Base-by-base conservation (phyloP, 2,797 vertebrate genomes). In the Anolis apletophallus region DNA sequence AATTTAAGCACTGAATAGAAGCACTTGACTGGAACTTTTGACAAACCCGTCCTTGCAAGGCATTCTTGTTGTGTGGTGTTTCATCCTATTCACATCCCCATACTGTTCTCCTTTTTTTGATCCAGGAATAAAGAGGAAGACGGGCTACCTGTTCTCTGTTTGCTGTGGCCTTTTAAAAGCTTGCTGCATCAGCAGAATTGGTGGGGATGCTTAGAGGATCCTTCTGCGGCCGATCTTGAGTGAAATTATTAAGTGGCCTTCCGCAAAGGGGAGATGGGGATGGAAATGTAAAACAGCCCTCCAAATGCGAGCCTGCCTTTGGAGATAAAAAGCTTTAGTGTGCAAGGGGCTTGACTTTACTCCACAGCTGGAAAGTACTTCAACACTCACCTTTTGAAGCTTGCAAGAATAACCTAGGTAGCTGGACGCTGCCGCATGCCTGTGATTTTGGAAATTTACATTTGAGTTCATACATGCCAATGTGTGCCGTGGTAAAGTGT, bases 401-500 rank as follows among this genome's bases (percentile, higher is more conserved):
- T 88, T 72, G 64, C 5, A 72, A 64, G 89, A 86, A 80, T 71
- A 54, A 64, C 32, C 52, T 64, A 13, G 36, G 61, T 87, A 91
- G 68, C 0, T 1, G 11, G 8, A 19, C 81, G 21, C 87, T 89
- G 40, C 21, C 26, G 3, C 73, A 2, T 74, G 87, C 82, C 7
- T 77, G 34, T 83, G 64, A 34, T 87, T 23, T 76, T 59, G n/a
- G 32, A 86, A 80, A 74, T 84, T 61, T 71, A 88, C 46, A 74
- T 90, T 91, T 69, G 46, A 52, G 57, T 55, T 46, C 81, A 85
- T 87, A 55, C 81, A 80, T 85, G 89, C 68, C 84, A 91, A 84
- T 81, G 34, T 8, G 80, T 83, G 29, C 14, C 0, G 46, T 36
- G 61, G 83, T 81, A 90, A 85, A 87, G 46, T 75, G 67, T 0